These are phyloP conservation scores for Diloba caeruleocephala DNA, from an alignment of 2,888 invertebrate species.

Conservation along the genomic window DNA sequence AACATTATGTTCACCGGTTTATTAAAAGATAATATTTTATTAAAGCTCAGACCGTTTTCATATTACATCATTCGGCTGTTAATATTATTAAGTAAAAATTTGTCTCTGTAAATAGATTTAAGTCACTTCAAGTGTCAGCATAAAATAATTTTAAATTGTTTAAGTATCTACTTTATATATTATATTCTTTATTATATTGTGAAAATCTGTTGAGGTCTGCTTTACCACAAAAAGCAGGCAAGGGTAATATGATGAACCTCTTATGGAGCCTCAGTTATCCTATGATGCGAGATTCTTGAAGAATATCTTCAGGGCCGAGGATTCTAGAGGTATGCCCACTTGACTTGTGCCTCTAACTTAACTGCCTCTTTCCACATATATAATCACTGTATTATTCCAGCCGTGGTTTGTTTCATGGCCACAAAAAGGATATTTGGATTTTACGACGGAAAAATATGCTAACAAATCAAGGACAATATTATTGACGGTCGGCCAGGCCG, in stretches of 20 bases:
- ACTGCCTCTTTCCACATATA: not conserved
- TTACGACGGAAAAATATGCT: slow-evolving; percentile 51
- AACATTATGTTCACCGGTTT: too few species aligned
- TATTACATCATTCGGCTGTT: too few species aligned
- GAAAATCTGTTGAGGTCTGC: slow-evolving; percentile 5
- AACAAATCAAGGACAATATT: slow-evolving; percentile 55
- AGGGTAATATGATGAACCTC: slow-evolving; percentile 26
- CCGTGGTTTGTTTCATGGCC: slow-evolving; percentile 30
- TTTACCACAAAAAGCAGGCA: slow-evolving; percentile 7
- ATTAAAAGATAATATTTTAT: too few species aligned
- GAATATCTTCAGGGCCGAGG: slow-evolving; percentile 31
- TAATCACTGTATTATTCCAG: not conserved
- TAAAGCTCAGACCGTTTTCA: too few species aligned
- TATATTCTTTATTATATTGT: not conserved
- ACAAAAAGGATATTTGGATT: slow-evolving; percentile 37
- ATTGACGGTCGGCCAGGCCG: slow-evolving; percentile 56
- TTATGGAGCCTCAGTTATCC: slow-evolving; percentile 39
- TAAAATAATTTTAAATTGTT: not conserved
- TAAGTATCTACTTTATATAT: slow-evolving; percentile 2
- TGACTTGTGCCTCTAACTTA: slow-evolving; percentile 14
- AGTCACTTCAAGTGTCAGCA: too few species aligned
- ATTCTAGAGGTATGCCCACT: slow-evolving; percentile 42
- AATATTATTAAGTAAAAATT: too few species aligned
- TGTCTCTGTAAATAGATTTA: too few species aligned
- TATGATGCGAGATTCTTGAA: slow-evolving; percentile 54